Percentiles rank a stretch among this genome's conserved stretches.
Evolutionary conservation across 1,140 invertebrate species (phyloP).

Genomic region (Drosophila eugracilis): DNA sequence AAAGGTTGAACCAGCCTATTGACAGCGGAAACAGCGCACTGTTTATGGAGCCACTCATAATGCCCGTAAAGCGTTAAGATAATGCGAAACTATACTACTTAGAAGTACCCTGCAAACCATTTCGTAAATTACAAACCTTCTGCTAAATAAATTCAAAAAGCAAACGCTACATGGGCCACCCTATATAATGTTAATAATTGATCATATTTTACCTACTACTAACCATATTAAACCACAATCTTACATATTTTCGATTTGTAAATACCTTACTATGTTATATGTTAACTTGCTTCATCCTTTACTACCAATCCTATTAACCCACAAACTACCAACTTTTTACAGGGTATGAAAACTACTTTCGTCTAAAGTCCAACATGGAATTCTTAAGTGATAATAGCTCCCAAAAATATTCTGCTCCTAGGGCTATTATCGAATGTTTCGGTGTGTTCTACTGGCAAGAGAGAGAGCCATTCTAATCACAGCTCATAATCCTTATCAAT

Average conservation of each 20-base stretch:
- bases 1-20: conserved; percentile 42
- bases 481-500: conserved; percentile 53
- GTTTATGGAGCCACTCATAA: conserved; percentile 36
- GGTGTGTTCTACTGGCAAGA: conserved; percentile 30
- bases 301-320: neutral
- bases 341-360: conserved; percentile 41
- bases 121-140: too few relatives aligned
- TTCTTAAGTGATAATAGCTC: conserved; percentile 42
- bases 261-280: neutral
- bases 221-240: neutral
- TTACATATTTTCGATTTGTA: too few relatives aligned
- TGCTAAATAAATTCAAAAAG: too few relatives aligned
- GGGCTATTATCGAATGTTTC: conserved; percentile 54
- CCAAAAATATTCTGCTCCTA: conserved; percentile 38
- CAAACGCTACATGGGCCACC: too few relatives aligned
- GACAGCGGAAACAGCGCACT: conserved; percentile 44
- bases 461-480: conserved; percentile 34
- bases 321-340: neutral
- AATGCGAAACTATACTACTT: conserved; percentile 1
- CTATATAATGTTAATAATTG: too few relatives aligned
- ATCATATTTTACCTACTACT: neutral
- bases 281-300: too few relatives aligned
- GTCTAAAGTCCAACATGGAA: conserved; percentile 45
- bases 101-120: conserved; percentile 18
- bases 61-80: conserved; percentile 26